Evolutionary conservation across 2,113 vertebrate species (phyloP).

Genomic region (Zapus hudsonius): DNA sequence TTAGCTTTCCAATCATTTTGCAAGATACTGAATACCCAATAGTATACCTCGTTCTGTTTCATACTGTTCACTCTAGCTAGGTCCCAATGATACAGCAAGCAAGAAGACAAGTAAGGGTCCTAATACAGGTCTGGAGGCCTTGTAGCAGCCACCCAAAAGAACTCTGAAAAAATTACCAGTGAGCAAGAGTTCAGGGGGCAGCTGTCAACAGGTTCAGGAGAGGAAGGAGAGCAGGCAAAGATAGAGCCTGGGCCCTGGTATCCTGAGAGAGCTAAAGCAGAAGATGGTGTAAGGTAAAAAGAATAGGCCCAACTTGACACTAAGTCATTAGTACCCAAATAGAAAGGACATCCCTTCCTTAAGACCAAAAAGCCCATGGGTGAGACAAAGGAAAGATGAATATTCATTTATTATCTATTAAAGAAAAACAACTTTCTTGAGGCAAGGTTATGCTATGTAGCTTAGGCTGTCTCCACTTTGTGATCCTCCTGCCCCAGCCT

Average conservation of each 20-base stretch:
- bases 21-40: background rate
- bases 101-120: background rate
- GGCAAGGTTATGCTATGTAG: background rate
- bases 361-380: background rate
- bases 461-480: background rate
- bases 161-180: background rate
- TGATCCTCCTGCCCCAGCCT: background rate
- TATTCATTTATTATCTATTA: background rate
- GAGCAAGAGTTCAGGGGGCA: background rate
- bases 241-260: background rate
- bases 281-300: background rate
- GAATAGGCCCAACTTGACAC: background rate
- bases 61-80: background rate
- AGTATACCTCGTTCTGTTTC: conserved; percentile 3
- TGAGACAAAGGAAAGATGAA: background rate
- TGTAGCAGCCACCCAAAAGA: background rate
- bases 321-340: background rate
- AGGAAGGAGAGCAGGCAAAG: background rate
- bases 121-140: background rate
- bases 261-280: background rate
- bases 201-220: background rate
- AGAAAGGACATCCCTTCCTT: conserved; percentile 1
- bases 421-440: background rate
- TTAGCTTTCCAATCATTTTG: background rate
- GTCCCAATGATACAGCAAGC: background rate